These are phyloP conservation scores for Hylyphantes graminicola DNA, from an alignment of 1,140 invertebrate species.

Conservation along the genomic window DNA sequence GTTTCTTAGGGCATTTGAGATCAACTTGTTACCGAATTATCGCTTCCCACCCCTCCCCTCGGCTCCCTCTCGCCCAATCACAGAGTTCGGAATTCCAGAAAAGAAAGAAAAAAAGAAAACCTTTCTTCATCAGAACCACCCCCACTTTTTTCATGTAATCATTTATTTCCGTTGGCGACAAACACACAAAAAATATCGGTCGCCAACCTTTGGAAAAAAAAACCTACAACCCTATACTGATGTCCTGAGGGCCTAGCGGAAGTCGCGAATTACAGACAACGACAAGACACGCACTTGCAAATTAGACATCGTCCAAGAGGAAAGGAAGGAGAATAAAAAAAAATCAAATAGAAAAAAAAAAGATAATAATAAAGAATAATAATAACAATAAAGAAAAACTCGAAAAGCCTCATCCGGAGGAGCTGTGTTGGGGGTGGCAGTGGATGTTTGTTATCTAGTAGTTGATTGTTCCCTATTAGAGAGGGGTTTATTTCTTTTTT, in stretches of 20 bases:
- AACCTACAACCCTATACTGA: constrained; percentile 40
- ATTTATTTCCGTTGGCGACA: constrained; percentile 59
- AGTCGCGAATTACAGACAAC: constrained; percentile 61
- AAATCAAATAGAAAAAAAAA: constrained; percentile 27
- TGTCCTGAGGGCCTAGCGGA: constrained; percentile 52
- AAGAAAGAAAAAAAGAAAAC: constrained; percentile 2
- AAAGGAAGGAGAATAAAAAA: constrained; percentile 23
- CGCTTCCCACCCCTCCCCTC: constrained; percentile 1
- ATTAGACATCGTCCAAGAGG: constrained; percentile 53
- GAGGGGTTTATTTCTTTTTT: constrained; percentile 20
- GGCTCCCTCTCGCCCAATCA: constrained; percentile 34
- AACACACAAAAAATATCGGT: constrained; percentile 19
- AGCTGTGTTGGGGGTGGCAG: constrained; percentile 56
- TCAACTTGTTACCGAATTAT: constrained; percentile 47
- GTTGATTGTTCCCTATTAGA: constrained; percentile 60
- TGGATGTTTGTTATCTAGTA: constrained; percentile 59
- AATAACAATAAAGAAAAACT: neutral
- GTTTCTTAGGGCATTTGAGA: constrained; percentile 40
- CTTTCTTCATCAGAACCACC: constrained; percentile 28
- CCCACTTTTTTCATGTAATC: constrained; percentile 54
- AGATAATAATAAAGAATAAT: constrained; percentile 12
- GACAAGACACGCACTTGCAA: constrained; percentile 56
- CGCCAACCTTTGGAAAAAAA: constrained; percentile 18
- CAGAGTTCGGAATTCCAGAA: constrained; percentile 41
- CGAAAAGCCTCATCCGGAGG: constrained; percentile 37